Evolutionary conservation across 2,113 vertebrate genomes (phyloP), one percentile per base, ranked within the genome.

Genomic region (Calonectris borealis): DNA sequence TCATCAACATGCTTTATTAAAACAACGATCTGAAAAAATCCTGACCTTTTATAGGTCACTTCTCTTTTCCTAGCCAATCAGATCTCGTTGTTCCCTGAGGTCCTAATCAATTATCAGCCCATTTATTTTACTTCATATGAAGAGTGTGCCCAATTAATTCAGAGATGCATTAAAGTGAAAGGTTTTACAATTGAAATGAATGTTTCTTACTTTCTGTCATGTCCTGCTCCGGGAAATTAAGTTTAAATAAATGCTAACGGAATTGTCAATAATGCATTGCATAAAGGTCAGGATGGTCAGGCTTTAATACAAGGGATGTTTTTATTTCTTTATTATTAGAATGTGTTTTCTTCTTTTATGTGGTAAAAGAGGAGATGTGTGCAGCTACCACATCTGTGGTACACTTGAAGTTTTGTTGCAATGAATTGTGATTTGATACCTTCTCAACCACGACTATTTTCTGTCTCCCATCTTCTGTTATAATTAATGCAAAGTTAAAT

Each of bases 211-310:
- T 97, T 98, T 97, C 98, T 97, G 97, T 98, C 97, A 97, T 98
- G 97, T 98, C 97, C 97, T 96, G 93, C 93, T 97, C 96, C 96
- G 76, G 93, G 94, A 98, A 98, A 98, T 98, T 98, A 98, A 94
- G 97, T 98, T 98, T 97, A 96, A 97, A 95, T 93, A 97, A 97
- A 97, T 97, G 96, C 97, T 98, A 98, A 98, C 69, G 34, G 96
- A 97, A 98, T 98, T 98, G 98, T 98, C 98, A 98, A 97, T 98
- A 98, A 97, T 93, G 91, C 62, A 69, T 96, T 96, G 95, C 95
- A 96, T 88, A 97, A 98, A 98, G 97, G 98, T 98, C 97, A 97
- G 89, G 54, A 91, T 97, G 97, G 97, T 96, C 97, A 97, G 96
- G 82, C 88, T 97, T 96, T 97, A 96, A 96, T 95, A 97, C 90